Evolutionary conservation across 2,113 vertebrate species (phyloP).

Genomic region (Fukomys damarensis): DNA sequence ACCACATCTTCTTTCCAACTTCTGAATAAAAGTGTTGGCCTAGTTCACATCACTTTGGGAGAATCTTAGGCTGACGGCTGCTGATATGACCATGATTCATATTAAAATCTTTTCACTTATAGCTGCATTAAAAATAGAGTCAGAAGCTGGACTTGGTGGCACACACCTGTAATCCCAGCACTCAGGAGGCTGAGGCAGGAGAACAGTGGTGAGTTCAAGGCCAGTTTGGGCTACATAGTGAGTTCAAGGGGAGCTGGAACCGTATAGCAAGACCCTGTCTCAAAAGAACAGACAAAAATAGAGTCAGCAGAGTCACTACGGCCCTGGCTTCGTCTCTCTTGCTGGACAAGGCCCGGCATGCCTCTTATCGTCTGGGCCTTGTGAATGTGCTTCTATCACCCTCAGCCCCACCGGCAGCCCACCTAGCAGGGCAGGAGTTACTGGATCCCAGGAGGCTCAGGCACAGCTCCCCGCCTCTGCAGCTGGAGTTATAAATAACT

Average conservation of each 20-base stretch:
- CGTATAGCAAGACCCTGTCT: background rate
- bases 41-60: constrained; percentile 11
- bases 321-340: background rate
- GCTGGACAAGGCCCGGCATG: background rate
- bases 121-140: constrained; percentile 37
- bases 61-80: background rate
- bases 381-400: constrained; percentile 27
- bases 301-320: background rate
- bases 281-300: background rate
- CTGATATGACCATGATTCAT: background rate
- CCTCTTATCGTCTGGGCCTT: constrained; percentile 37
- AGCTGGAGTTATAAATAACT: constrained; percentile 79
- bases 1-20: too few relatives aligned
- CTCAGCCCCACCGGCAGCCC: background rate
- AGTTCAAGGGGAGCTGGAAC: background rate
- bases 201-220: background rate
- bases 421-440: constrained; percentile 41
- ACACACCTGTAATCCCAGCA: background rate
- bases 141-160: background rate
- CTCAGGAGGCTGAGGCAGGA: background rate
- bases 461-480: constrained; percentile 67
- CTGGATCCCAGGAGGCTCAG: constrained; percentile 68
- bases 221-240: background rate
- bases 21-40: constrained; percentile 6
- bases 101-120: constrained; percentile 33